Evolutionary conservation across 1,140 invertebrate genomes (phyloP).

Genomic region (Zaprionus taronus): DNA sequence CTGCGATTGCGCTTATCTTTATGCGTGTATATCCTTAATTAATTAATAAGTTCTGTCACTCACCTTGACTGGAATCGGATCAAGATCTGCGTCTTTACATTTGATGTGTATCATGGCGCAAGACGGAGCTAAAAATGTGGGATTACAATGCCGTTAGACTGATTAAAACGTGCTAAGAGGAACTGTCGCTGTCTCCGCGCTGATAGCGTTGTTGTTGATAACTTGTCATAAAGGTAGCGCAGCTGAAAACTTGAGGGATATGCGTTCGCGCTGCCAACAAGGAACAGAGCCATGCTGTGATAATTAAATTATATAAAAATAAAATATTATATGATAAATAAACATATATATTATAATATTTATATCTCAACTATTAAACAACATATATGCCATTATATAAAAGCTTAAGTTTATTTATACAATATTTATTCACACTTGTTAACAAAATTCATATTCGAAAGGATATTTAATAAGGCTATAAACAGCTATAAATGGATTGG

Average conservation of each 20-base stretch:
- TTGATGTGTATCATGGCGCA: slow-evolving; percentile 70
- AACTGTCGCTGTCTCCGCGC: slow-evolving; percentile 51
- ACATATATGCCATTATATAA: neutral
- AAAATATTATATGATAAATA: neutral
- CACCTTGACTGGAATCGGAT: slow-evolving; percentile 74
- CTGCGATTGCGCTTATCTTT: neutral
- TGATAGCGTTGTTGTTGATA: slow-evolving; percentile 67
- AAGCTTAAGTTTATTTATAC: neutral
- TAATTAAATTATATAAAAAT: neutral
- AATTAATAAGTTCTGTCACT: slow-evolving; percentile 18
- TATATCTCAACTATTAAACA: neutral
- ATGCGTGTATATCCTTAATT: neutral
- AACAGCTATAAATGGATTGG: neutral
- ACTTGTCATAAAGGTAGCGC: slow-evolving; percentile 55
- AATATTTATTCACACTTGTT: neutral
- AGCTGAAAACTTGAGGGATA: slow-evolving; percentile 48
- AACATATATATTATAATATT: neutral
- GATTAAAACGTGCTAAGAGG: slow-evolving; percentile 48
- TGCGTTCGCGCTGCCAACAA: neutral
- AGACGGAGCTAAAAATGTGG: slow-evolving; percentile 16
- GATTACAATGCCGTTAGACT: slow-evolving; percentile 14
- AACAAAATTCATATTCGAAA: neutral
- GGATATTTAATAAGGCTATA: neutral
- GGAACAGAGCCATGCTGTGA: neutral
- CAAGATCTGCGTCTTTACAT: slow-evolving; percentile 75